Evolutionary conservation across 2,113 vertebrate genomes (phyloP), one percentile per base, ranked within the genome.

Genomic region (Nerophis ophidion): DNA sequence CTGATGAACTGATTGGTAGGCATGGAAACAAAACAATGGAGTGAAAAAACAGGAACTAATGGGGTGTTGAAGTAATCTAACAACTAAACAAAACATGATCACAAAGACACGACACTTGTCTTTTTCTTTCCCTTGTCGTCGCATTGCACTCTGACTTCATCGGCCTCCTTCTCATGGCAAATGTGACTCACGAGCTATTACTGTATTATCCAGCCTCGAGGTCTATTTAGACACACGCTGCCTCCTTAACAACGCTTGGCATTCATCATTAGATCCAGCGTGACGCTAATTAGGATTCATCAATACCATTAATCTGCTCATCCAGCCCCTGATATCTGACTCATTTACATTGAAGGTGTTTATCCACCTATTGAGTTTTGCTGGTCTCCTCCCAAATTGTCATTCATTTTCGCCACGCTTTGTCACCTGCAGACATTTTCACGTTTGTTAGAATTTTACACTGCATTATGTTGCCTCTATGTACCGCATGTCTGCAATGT

Each of bases 211-310:
- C 73, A 72, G 75, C 87, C 84, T 62, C 74, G 76, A 83, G 84
- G 80, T 81, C 75, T 83, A 82, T 85, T 84, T 87, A 85, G 80
- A 82, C 72, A 72, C 81, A 85, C 81, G 72, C 74, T 79, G 78
- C 70, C 80, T 83, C 72, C 74, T 79, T 83, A 81, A 86, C 81
- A 78, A 80, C 71, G 77, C 75, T 66, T 83, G 78, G 68, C 75
- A 84, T 83, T 77, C 82, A 87, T 88, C 83, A 80, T 79, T 87
- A 81, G 79, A 87, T 85, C 84, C 74, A 67, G 70, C 81, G 63
- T 82, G 85, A 85, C 70, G 65, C 76, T 89, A 85, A 85, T 88
- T 87, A 84, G 80, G 71, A 79, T 86, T 83, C 75, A 80, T 83
- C 85, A 81, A 85, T 88, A 88, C 70, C 75, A 81, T 85, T 86